Conservation (phyloP, 92 coral and sea anemone species). For the Heteractis magnifica region DNA sequence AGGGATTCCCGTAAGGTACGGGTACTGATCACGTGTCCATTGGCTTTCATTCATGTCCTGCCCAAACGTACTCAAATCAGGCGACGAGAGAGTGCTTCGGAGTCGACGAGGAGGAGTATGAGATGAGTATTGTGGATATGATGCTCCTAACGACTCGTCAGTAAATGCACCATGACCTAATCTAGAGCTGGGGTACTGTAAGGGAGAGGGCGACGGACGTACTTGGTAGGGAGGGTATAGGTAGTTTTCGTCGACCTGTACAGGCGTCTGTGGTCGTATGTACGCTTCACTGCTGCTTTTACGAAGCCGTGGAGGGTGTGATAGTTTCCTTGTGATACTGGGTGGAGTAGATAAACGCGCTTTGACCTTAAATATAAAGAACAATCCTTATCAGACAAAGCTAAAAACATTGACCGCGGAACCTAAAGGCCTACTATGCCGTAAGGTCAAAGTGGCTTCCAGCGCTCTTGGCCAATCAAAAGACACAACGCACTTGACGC, state of each 20-base stretch:
- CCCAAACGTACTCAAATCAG: slow-evolving; percentile 40
- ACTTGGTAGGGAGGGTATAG: slow-evolving; percentile 26
- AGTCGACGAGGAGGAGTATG: slow-evolving; percentile 27
- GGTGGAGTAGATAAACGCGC: slow-evolving; percentile 29
- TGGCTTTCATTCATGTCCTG: slow-evolving; percentile 12
- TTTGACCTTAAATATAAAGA: slow-evolving; percentile 10
- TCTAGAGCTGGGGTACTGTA: not conserved
- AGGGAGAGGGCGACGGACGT: slow-evolving; percentile 23
- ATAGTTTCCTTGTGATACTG: slow-evolving; percentile 4
- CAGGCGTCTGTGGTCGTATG: not conserved
- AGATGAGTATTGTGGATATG: slow-evolving; percentile 15
- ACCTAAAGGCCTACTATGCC: no score
- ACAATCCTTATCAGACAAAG: not conserved
- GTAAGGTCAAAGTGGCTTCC: not conserved
- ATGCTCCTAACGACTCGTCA: not conserved
- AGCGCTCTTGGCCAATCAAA: not conserved
- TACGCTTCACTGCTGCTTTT: slow-evolving; percentile 29
- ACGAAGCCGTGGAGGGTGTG: slow-evolving; percentile 23
- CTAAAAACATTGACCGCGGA: not conserved
- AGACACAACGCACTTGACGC: no score
- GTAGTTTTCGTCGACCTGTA: not conserved
- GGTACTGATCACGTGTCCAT: slow-evolving; percentile 27
- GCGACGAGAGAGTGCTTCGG: slow-evolving; percentile 46
- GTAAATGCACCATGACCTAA: not conserved
- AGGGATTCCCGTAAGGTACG: not conserved